phyloP scores from a whole-genome alignment of 2,113 vertebrate species.

The Leiothrix lutea region DNA sequence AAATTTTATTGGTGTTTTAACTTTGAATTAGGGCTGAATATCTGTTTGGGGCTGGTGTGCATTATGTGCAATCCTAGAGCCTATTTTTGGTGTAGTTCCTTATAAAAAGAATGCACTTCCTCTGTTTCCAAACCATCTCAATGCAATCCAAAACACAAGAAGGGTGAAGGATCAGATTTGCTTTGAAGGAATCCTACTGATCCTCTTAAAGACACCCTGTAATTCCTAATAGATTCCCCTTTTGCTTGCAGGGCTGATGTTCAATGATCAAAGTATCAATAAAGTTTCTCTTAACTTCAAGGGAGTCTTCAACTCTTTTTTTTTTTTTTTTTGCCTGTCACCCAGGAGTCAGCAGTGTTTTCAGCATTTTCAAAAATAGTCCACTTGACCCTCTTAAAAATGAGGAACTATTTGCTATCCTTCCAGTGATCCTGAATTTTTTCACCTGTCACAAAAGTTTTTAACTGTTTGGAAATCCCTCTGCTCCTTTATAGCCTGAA shows the following conservation, averaged over 20 bases:
- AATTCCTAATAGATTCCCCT: not conserved
- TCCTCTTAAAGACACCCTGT: not conserved
- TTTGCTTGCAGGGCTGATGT: not conserved
- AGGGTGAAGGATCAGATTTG: fast-evolving
- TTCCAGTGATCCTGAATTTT: not conserved
- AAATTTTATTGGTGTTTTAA: not conserved
- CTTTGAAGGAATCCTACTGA: not conserved
- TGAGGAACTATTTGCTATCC: not conserved
- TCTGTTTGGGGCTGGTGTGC: not conserved
- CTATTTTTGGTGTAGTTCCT: not conserved
- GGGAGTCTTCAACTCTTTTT: not conserved
- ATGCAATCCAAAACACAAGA: not conserved
- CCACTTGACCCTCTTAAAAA: not conserved
- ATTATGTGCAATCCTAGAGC: not conserved
- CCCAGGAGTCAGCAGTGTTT: not conserved
- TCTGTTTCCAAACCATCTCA: not conserved
- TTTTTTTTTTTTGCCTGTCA: not conserved
- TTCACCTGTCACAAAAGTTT: not conserved
- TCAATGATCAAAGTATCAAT: not conserved
- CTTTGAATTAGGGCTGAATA: not conserved
- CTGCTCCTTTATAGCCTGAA: not conserved
- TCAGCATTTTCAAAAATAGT: not conserved
- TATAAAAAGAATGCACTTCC: not conserved
- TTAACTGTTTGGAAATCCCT: not conserved
- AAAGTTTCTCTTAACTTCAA: not conserved